These are phyloP conservation scores for Tanypteryx hageni DNA, from an alignment of 2,888 invertebrate species.

Conservation along the genomic window DNA sequence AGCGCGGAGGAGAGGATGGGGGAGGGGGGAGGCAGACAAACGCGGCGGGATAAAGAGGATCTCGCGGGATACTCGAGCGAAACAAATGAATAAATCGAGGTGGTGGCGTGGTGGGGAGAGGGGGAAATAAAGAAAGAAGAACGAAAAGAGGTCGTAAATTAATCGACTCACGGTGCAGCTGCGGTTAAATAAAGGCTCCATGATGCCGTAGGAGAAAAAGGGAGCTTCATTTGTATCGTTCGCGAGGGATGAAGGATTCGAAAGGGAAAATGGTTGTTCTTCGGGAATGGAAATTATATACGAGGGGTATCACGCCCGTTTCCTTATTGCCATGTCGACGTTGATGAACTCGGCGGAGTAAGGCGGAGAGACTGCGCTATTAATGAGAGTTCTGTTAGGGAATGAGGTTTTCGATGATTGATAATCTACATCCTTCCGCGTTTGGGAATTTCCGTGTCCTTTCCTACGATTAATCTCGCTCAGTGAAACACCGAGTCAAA, in stretches of 20 bases:
- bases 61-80: too few species aligned
- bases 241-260: neutral
- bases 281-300: neutral
- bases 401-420: neutral
- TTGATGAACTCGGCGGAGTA: neutral
- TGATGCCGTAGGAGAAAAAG: neutral
- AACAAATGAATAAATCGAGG: neutral
- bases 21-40: too few species aligned
- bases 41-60: too few species aligned
- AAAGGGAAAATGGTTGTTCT: neutral
- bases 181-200: conserved; percentile 12
- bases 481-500: too few species aligned
- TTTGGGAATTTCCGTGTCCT: too few species aligned
- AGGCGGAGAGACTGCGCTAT: neutral
- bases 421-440: too few species aligned
- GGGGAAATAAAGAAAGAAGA: neutral
- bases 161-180: conserved; percentile 1
- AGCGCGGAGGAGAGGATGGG: neutral
- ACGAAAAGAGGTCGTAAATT: conserved; percentile 3
- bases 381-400: neutral
- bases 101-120: neutral
- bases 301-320: neutral
- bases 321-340: neutral
- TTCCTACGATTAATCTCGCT: too few species aligned
- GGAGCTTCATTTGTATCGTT: neutral